These are phyloP conservation scores for Troides oblongomaculatus DNA, from an alignment of 2,888 invertebrate genomes.

Conservation along the genomic window DNA sequence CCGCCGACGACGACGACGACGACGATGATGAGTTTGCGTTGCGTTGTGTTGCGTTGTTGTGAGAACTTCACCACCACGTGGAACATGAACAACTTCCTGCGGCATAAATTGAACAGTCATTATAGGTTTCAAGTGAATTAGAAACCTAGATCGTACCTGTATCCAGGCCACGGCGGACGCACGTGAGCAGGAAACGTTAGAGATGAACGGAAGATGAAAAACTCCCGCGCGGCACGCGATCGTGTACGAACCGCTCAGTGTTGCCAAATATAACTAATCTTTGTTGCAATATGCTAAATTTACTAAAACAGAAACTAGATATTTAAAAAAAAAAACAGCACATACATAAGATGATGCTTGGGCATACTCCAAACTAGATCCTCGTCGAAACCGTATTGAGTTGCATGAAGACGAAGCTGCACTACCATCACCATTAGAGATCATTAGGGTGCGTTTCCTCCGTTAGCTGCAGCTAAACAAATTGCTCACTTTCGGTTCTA, in stretches of 20 bases:
- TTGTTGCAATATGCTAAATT: no score
- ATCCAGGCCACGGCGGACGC: conserved; percentile 36
- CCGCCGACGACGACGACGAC: no score
- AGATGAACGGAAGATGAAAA: conserved; percentile 67
- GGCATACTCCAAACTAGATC: neutral
- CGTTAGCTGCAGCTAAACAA: neutral
- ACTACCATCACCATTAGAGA: neutral
- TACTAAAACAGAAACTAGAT: no score
- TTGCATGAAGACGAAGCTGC: neutral
- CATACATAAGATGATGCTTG: no score
- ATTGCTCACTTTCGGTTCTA: neutral
- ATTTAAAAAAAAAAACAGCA: no score
- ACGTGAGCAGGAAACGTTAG: conserved; percentile 43
- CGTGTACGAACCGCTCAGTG: conserved; percentile 24
- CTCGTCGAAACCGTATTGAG: neutral
- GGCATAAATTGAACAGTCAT: neutral
- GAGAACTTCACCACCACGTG: no score
- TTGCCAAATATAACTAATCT: neutral
- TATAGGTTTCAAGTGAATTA: neutral
- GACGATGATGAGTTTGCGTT: no score
- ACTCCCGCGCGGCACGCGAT: conserved; percentile 55
- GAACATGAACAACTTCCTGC: no score
- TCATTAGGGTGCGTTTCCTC: neutral
- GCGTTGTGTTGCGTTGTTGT: no score
- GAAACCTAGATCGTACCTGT: conserved; percentile 39